Percentiles rank a stretch among this genome's conserved stretches.
phyloP scores from a whole-genome alignment of 2,113 vertebrate species.

The Thryonomys swinderianus region DNA sequence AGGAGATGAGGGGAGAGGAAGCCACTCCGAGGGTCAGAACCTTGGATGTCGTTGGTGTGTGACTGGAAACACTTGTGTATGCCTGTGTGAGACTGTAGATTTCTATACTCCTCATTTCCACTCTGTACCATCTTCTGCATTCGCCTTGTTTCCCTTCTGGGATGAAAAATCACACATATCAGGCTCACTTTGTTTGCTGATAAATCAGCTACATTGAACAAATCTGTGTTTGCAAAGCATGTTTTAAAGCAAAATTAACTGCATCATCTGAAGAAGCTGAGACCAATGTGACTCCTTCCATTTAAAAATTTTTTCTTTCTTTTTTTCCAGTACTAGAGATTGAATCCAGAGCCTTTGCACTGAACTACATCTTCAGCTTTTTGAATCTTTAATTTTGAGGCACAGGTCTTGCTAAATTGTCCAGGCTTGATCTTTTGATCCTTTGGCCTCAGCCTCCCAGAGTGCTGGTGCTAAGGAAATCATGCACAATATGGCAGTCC shows the following conservation, averaged over 20 bases:
- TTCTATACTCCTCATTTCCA: background rate
- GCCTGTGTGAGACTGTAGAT: accelerated
- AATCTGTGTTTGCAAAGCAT: background rate
- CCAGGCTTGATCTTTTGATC: background rate
- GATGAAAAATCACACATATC: background rate
- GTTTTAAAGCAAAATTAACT: background rate
- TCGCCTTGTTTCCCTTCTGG: background rate
- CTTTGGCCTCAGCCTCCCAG: background rate
- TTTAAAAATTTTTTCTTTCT: background rate
- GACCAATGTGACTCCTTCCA: too few relatives aligned
- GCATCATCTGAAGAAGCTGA: background rate
- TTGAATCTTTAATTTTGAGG: background rate
- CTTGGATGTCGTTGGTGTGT: background rate
- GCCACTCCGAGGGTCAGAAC: background rate
- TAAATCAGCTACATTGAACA: background rate
- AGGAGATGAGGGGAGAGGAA: background rate
- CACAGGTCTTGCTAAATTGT: background rate
- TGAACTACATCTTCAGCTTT: background rate
- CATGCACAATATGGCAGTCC: too few relatives aligned
- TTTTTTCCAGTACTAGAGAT: background rate
- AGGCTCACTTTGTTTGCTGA: background rate
- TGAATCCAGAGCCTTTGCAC: background rate
- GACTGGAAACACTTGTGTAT: background rate
- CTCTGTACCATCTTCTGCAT: background rate
- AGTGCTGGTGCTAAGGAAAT: too few relatives aligned